Conservation (phyloP, 1,140 invertebrate genomes). For the Charaxes varanes region DNA sequence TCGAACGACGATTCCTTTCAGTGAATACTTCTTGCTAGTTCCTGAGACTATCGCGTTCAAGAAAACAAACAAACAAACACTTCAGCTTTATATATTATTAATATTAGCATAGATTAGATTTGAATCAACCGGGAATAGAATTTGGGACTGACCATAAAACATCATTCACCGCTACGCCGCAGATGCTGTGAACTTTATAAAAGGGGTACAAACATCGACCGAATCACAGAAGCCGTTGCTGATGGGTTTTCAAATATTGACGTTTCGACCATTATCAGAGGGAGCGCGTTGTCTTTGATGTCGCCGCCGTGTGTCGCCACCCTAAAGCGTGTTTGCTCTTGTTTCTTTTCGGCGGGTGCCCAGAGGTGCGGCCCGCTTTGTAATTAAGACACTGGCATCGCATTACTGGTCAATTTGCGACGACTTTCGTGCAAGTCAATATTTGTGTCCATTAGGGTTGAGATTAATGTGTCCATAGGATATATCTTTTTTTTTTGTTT, state of each 20-base stretch:
- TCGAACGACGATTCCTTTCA: too few relatives aligned
- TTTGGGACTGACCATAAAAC: too few relatives aligned
- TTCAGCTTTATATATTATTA: too few relatives aligned
- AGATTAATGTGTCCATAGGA: slow-evolving; percentile 11
- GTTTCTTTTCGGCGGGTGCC: slow-evolving; percentile 10
- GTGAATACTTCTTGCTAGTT: too few relatives aligned
- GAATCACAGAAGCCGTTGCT: slow-evolving; percentile 6
- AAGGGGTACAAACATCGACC: slow-evolving; percentile 1
- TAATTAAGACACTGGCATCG: slow-evolving; percentile 37
- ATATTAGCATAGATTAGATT: too few relatives aligned
- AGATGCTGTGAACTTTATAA: too few relatives aligned
- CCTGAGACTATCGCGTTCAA: too few relatives aligned
- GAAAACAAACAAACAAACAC: too few relatives aligned
- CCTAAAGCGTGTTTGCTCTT: slow-evolving; percentile 47
- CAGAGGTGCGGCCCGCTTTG: slow-evolving; percentile 33
- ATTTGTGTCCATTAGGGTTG: slow-evolving; percentile 16
- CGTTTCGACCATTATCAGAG: slow-evolving; percentile 49
- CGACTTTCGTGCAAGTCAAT: slow-evolving; percentile 14
- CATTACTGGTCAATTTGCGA: slow-evolving; percentile 13
- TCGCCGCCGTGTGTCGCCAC: slow-evolving; percentile 36
- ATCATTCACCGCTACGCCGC: too few relatives aligned
- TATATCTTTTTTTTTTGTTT: too few relatives aligned
- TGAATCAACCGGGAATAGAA: too few relatives aligned
- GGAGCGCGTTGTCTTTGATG: slow-evolving; percentile 48
- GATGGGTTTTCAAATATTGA: slow-evolving; percentile 68